These are phyloP conservation scores for Limnephilus lunatus DNA, from an alignment of 2,888 invertebrate genomes.

Conservation along the genomic window DNA sequence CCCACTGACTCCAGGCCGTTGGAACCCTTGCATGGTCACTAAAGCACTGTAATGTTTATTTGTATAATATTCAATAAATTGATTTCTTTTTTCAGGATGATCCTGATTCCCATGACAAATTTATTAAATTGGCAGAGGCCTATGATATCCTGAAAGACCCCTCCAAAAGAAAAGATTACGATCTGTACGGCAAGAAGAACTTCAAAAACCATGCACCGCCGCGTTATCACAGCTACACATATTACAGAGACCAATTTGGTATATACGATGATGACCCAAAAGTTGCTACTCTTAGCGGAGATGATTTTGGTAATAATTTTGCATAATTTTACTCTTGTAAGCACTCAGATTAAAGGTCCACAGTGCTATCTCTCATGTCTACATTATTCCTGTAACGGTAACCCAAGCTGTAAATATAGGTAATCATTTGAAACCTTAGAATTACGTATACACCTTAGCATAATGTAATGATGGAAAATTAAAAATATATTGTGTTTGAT, in stretches of 20 bases:
- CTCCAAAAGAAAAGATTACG: conserved; percentile 86
- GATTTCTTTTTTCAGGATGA: conserved; percentile 79
- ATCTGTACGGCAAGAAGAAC: conserved; percentile 86
- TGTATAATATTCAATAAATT: neutral
- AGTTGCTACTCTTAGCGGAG: conserved; percentile 85
- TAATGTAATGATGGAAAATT: neutral
- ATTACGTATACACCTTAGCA: too few species aligned
- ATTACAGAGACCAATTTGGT: conserved; percentile 88
- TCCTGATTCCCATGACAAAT: conserved; percentile 84
- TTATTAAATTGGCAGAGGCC: conserved; percentile 87
- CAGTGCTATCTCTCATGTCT: too few species aligned
- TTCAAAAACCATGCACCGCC: conserved; percentile 79
- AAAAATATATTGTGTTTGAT: neutral
- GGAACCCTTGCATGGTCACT: too few species aligned
- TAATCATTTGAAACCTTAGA: neutral
- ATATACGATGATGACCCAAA: conserved; percentile 91
- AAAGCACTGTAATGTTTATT: too few species aligned
- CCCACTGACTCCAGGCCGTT: too few species aligned
- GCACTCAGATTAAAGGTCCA: too few species aligned
- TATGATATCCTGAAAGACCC: conserved; percentile 93
- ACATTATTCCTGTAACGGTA: too few species aligned
- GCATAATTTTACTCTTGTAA: neutral
- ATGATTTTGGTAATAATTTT: conserved; percentile 83
- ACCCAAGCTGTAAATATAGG: too few species aligned
- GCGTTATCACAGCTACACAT: conserved; percentile 88